Conservation (phyloP, 2,888 invertebrate species). For the Unio pictorum region DNA sequence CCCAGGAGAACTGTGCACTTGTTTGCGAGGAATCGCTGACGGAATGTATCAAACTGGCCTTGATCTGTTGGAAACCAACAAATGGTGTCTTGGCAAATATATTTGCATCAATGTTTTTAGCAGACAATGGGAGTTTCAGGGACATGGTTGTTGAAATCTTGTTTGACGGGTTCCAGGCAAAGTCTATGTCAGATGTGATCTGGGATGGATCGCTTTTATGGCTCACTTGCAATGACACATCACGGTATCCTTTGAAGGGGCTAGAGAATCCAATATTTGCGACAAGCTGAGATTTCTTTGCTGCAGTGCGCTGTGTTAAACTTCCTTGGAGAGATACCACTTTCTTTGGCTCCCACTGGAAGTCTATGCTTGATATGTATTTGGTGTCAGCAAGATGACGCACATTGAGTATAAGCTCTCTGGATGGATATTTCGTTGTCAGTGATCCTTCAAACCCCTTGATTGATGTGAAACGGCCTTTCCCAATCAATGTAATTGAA, state of each 20-base stretch:
- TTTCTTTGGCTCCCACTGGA: too few relatives aligned
- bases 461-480: constrained; percentile 17
- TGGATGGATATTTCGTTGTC: constrained; percentile 27
- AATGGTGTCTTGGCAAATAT: constrained; percentile 46
- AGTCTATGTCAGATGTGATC: too few relatives aligned
- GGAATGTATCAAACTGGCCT: constrained; percentile 36
- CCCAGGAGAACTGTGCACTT: too few relatives aligned
- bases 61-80: constrained; percentile 27
- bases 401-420: constrained; percentile 27
- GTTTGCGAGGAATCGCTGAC: constrained; percentile 18
- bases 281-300: too few relatives aligned
- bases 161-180: constrained; percentile 11
- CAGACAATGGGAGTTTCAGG: constrained; percentile 40
- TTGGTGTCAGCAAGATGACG: constrained; percentile 29
- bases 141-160: constrained; percentile 38
- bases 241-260: too few relatives aligned
- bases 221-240: too few relatives aligned
- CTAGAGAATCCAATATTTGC: too few relatives aligned
- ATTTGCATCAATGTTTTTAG: constrained; percentile 30
- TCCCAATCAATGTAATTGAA: constrained; percentile 25
- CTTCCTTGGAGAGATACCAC: too few relatives aligned
- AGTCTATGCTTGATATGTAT: too few relatives aligned
- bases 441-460: constrained; percentile 33
- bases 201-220: too few relatives aligned
- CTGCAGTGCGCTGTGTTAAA: too few relatives aligned